A percentile compares a stretch with the other conserved stretches of the same genome.
These are phyloP conservation scores for Chrysina gloriosa DNA, from an alignment of 2,888 invertebrate genomes.

Conservation along the genomic window DNA sequence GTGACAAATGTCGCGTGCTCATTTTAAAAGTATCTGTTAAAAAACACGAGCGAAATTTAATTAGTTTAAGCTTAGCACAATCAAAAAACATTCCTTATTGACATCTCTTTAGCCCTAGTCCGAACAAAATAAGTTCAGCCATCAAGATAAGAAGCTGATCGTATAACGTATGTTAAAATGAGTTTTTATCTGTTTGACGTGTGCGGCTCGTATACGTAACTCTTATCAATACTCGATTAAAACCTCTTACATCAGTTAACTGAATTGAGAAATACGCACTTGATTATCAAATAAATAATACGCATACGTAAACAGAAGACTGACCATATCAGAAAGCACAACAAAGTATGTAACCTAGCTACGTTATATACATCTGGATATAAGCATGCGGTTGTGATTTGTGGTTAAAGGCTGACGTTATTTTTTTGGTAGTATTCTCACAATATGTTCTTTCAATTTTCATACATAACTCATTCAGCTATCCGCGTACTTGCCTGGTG, in stretches of 20 bases:
- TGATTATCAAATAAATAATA: too few species aligned
- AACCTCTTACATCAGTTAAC: too few species aligned
- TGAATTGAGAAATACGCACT: too few species aligned
- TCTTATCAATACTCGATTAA: neutral
- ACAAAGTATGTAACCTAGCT: too few species aligned
- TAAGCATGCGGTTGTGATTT: too few species aligned
- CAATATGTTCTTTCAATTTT: neutral
- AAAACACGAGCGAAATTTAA: conserved; percentile 11
- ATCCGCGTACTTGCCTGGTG: neutral
- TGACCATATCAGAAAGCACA: too few species aligned
- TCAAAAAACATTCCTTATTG: conserved; percentile 4
- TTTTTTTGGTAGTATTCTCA: too few species aligned
- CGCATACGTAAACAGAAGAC: too few species aligned
- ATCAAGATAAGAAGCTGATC: conserved; percentile 15
- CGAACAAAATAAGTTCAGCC: neutral
- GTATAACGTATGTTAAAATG: neutral
- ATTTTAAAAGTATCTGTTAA: neutral
- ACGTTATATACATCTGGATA: too few species aligned
- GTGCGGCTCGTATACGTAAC: conserved; percentile 6
- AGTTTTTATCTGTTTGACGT: conserved; percentile 14
- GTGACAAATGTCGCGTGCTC: neutral
- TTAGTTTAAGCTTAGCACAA: conserved; percentile 1
- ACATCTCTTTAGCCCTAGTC: neutral
- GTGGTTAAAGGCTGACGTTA: too few species aligned
- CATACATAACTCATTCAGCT: conserved; percentile 16